These are phyloP conservation scores for Tetramorium alpestre DNA, from an alignment of 1,140 invertebrate genomes.

Conservation along the genomic window DNA sequence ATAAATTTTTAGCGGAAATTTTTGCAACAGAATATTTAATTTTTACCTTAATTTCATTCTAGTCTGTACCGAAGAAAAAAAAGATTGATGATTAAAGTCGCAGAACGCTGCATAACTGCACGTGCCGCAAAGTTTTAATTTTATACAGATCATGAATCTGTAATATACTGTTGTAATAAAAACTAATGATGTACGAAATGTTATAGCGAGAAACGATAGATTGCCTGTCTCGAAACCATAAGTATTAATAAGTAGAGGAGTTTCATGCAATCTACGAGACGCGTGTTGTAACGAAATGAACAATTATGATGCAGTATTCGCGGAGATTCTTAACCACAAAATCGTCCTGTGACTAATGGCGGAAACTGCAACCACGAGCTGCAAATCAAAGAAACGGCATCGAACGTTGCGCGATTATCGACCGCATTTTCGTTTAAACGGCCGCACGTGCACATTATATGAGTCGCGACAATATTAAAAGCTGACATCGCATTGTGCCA, in stretches of 20 bases:
- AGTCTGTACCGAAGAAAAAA: not conserved
- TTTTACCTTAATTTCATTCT: not conserved
- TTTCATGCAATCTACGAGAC: not conserved
- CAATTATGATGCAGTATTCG: slow-evolving; percentile 47
- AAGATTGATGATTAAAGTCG: not conserved
- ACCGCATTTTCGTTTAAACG: slow-evolving; percentile 51
- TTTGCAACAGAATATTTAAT: not conserved
- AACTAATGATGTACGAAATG: not conserved
- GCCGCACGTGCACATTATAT: slow-evolving; percentile 2
- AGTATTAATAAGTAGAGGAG: slow-evolving; percentile 28
- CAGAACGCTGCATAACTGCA: not conserved
- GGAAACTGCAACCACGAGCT: slow-evolving; percentile 40
- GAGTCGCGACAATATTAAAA: slow-evolving; percentile 22
- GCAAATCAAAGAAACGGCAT: slow-evolving; percentile 34
- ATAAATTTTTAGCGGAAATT: slow-evolving; percentile 1
- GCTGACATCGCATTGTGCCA: slow-evolving; percentile 21
- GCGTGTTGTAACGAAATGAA: slow-evolving; percentile 17
- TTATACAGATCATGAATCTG: not conserved
- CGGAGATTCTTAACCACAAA: slow-evolving; percentile 42
- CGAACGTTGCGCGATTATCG: slow-evolving; percentile 47
- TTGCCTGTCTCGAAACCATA: not conserved
- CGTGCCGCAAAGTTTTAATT: slow-evolving; percentile 6
- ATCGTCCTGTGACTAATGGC: slow-evolving; percentile 53
- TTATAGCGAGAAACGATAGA: slow-evolving; percentile 3
- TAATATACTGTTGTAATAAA: not conserved